Base-by-base conservation (phyloP, 2,888 invertebrate species). In the Limenitis camilla region DNA sequence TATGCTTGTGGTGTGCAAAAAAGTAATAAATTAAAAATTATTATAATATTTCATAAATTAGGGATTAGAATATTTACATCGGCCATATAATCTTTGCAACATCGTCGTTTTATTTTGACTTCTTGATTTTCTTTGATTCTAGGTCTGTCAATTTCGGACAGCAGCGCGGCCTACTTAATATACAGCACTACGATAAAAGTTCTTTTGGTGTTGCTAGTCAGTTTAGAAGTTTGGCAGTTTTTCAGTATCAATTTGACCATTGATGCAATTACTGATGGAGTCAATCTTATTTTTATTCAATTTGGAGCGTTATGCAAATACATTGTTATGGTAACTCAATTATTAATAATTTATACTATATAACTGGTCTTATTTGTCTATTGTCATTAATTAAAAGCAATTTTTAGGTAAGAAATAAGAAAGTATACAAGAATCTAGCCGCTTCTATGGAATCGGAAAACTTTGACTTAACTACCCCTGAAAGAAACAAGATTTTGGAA, bases 381-480 rank as follows among this genome's bases (percentile, higher is more conserved):
- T 19, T 19, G 19, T 19, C 19, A 19, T 19, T 19, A 19, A 19
- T 19, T 2, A 19, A 19, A 19, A 2, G 3, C 3, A 19, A 19
- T 19, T 45, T 50, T 50, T 52, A 81, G 78, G 59, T 69, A 53
- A 56, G 61, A 11, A 58, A 82, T 52, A 71, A 66, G 52, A 60
- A 61, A 2, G 61, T 73, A 9, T 86, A 75, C 57, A 75, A 73
- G 45, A 63, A 65, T n/a, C 60, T 85, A 10, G 72, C 78, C 0
- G 63, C 63, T 27, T 69, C 82, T 0, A 85, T 78, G 80, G 69
- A 78, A 38, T 77, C 82, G 0, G 66, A 70, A 0, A 61, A 71
- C 58, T 84, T 84, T 50, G 82, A 84, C 58, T 64, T 71, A 6
- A 67, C 75, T 2, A 83, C 80, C 2, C 45, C 57, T 1, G 61